These are phyloP conservation scores for Lasioglossum malachurum DNA, from an alignment of 2,888 invertebrate genomes.

Conservation along the genomic window DNA sequence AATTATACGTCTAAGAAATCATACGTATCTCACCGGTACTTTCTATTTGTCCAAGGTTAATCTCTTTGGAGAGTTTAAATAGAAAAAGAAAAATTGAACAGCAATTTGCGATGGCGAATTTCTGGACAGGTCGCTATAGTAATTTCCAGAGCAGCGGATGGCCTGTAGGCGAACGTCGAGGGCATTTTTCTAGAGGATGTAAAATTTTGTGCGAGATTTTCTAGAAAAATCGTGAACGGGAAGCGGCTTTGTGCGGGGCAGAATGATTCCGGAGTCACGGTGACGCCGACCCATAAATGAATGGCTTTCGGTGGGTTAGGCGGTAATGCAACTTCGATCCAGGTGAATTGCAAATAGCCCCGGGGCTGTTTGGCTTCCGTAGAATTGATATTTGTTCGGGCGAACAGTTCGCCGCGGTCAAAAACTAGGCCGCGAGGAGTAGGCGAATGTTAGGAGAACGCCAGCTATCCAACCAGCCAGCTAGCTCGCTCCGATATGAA, in stretches of 20 bases:
- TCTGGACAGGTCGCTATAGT: not conserved
- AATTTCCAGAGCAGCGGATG: not conserved
- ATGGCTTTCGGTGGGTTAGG: slow-evolving; percentile 15
- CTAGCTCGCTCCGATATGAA: slow-evolving; percentile 12
- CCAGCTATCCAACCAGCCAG: not conserved
- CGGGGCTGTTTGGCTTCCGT: slow-evolving; percentile 31
- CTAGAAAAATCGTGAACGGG: not conserved
- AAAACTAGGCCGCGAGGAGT: slow-evolving; percentile 24
- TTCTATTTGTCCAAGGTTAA: too few species aligned
- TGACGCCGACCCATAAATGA: slow-evolving; percentile 1
- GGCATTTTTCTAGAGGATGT: not conserved
- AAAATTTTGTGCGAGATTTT: not conserved
- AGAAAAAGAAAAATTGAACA: too few species aligned
- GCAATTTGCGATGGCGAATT: too few species aligned
- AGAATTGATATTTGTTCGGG: slow-evolving; percentile 37
- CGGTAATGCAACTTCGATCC: slow-evolving; percentile 34
- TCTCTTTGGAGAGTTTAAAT: too few species aligned
- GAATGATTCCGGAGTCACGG: not conserved
- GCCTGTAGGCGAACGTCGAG: not conserved
- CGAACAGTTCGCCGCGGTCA: slow-evolving; percentile 11
- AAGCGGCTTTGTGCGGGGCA: not conserved
- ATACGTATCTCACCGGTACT: too few species aligned
- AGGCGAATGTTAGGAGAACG: slow-evolving; percentile 23
- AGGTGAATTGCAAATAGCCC: slow-evolving; percentile 32
- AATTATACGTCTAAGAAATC: too few species aligned